Percentiles rank a stretch among this genome's conserved stretches.
Evolutionary conservation across 1,140 invertebrate species (phyloP).

Genomic region (Caenorhabditis remanei): DNA sequence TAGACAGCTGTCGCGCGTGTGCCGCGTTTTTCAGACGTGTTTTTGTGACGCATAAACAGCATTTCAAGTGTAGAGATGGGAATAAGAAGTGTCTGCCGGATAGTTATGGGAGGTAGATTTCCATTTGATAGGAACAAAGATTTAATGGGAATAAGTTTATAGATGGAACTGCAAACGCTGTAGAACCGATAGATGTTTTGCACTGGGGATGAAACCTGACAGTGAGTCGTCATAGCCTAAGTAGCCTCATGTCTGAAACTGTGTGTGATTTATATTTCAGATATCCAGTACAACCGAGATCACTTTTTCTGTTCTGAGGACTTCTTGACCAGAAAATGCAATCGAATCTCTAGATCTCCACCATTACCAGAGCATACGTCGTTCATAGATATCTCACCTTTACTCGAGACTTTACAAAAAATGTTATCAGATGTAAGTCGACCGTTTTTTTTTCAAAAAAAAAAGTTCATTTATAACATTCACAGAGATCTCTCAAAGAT

Average conservation of each 20-base stretch:
- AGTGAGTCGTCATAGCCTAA: neutral
- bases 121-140: neutral
- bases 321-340: neutral
- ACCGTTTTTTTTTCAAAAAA: neutral
- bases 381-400: neutral
- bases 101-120: neutral
- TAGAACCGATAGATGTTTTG: constrained; percentile 4
- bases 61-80: constrained; percentile 24
- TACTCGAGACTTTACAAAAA: neutral
- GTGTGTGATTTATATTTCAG: neutral
- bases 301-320: neutral
- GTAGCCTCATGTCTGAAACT: neutral
- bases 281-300: constrained; percentile 8
- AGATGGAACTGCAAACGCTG: constrained; percentile 14
- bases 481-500: neutral
- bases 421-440: neutral
- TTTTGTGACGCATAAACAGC: constrained; percentile 26
- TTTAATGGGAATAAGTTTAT: neutral
- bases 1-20: constrained; percentile 54
- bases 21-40: constrained; percentile 53
- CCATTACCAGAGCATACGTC: neutral
- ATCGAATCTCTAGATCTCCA: neutral
- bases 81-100: neutral
- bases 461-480: neutral
- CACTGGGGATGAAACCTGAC: constrained; percentile 11